A percentile compares a stretch with the other conserved stretches of the same genome.
These are phyloP conservation scores for Cydia splendana DNA, from an alignment of 1,140 invertebrate genomes.

Conservation along the genomic window DNA sequence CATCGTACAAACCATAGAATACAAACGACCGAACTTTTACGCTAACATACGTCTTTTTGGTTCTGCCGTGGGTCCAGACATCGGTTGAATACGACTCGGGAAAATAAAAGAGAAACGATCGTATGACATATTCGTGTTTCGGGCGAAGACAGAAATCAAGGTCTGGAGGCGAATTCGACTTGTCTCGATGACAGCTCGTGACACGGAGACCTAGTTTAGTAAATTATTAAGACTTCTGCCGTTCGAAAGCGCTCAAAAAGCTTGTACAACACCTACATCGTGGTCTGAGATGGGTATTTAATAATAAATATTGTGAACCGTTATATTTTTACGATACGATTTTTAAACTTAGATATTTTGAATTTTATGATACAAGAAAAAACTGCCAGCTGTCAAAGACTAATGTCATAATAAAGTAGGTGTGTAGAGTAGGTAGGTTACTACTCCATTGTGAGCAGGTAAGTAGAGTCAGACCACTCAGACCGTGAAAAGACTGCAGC, in stretches of 20 bases:
- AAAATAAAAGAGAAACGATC: constrained; percentile 6
- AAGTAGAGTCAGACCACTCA: too few species aligned
- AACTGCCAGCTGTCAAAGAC: too few species aligned
- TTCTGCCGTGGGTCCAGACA: neutral
- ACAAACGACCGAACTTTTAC: neutral
- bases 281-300: too few species aligned
- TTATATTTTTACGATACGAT: too few species aligned
- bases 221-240: neutral
- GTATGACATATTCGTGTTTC: neutral
- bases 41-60: neutral
- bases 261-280: too few species aligned
- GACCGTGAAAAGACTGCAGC: too few species aligned
- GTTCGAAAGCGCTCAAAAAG: neutral
- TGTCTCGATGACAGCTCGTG: neutral
- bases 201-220: neutral
- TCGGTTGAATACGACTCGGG: neutral
- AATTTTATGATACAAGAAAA: too few species aligned
- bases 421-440: too few species aligned
- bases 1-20: neutral
- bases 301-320: too few species aligned
- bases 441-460: too few species aligned
- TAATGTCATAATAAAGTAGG: too few species aligned
- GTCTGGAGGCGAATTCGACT: neutral
- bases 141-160: neutral
- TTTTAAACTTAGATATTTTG: too few species aligned